Conservation (phyloP, 1,140 invertebrate genomes). For the Brachionus rotundiformis region DNA sequence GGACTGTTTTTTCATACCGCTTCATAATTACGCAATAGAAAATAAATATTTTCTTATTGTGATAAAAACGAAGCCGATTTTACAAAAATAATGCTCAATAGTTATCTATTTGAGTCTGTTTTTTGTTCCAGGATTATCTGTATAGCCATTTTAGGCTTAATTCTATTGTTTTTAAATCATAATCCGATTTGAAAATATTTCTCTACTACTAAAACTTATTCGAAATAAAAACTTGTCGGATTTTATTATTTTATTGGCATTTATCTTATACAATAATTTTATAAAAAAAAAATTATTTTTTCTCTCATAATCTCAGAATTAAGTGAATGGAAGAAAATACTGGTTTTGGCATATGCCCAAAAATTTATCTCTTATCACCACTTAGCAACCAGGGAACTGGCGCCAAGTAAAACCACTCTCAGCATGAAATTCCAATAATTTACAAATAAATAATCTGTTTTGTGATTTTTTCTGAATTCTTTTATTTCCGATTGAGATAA, state of each 20-base stretch:
- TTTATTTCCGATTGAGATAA: slow-evolving; percentile 16
- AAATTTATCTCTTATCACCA: no score
- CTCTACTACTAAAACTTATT: slow-evolving; percentile 29
- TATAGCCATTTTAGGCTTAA: neutral
- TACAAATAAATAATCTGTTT: neutral
- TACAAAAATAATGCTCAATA: neutral
- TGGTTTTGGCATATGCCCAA: neutral
- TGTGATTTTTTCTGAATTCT: neutral
- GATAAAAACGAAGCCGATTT: neutral
- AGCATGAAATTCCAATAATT: neutral
- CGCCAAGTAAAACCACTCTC: neutral
- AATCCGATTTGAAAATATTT: slow-evolving; percentile 42
- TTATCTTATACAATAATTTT: neutral
- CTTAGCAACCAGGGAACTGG: no score
- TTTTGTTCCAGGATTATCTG: slow-evolving; percentile 17
- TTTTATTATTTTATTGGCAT: neutral
- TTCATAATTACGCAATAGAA: neutral
- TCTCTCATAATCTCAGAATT: no score
- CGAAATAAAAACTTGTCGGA: neutral
- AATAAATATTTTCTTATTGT: slow-evolving; percentile 29
- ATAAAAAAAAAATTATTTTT: no score
- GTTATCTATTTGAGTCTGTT: slow-evolving; percentile 10
- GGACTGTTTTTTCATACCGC: neutral
- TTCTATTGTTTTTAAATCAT: neutral
- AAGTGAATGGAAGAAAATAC: no score